Percentiles rank a stretch among this genome's conserved stretches.
phyloP scores from a whole-genome alignment of 1,140 invertebrate genomes.

The Zophobas morio region DNA sequence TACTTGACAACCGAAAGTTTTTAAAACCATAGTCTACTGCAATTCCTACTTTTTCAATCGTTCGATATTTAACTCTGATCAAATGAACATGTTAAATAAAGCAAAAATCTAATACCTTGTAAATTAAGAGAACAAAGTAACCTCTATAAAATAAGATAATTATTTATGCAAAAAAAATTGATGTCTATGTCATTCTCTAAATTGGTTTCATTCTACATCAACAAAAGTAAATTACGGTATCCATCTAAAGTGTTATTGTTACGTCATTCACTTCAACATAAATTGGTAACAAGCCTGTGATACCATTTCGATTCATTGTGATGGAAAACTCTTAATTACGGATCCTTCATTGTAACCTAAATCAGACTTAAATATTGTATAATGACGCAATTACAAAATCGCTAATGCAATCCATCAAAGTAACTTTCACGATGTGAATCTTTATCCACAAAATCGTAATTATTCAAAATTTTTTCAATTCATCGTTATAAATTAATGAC shows the following conservation, averaged over 20 bases:
- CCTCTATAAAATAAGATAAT: too few species aligned
- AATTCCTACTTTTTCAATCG: too few species aligned
- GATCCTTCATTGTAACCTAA: slow-evolving; percentile 22
- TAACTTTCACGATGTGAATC: slow-evolving; percentile 32
- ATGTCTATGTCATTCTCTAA: too few species aligned
- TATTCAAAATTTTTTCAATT: slow-evolving; percentile 34
- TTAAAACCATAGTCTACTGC: too few species aligned
- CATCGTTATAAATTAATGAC: slow-evolving; percentile 41
- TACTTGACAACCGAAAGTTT: too few species aligned
- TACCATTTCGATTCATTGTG: slow-evolving; percentile 12
- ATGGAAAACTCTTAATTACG: slow-evolving; percentile 22
- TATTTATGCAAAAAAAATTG: too few species aligned
- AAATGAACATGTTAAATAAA: too few species aligned
- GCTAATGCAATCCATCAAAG: slow-evolving; percentile 36
- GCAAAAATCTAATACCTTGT: too few species aligned
- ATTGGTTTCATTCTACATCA: not conserved
- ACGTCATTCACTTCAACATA: slow-evolving; percentile 4
- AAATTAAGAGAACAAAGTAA: too few species aligned
- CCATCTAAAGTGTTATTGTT: not conserved
- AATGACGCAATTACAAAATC: slow-evolving; percentile 40
- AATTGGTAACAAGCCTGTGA: not conserved
- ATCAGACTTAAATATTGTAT: slow-evolving; percentile 35
- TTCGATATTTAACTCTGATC: too few species aligned
- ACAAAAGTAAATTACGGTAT: not conserved
- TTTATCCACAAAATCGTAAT: slow-evolving; percentile 34